Conservation (phyloP, 2,888 invertebrate genomes). For the Torymus auratus region DNA sequence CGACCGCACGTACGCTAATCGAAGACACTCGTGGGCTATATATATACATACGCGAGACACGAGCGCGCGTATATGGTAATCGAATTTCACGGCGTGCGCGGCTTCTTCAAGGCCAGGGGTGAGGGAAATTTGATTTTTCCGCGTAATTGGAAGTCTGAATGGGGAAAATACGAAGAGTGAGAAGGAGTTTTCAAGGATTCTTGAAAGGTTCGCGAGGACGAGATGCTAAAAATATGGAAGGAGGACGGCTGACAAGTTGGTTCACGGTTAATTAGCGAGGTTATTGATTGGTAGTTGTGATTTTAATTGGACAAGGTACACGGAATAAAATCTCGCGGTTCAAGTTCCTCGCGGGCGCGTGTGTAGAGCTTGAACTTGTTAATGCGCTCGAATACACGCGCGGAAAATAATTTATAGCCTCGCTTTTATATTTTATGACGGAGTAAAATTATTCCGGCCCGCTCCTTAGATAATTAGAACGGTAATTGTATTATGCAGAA, state of each 20-base stretch:
- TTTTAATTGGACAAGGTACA: no score
- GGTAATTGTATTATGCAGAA: neutral
- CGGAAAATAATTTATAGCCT: no score
- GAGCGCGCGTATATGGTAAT: constrained; percentile 19
- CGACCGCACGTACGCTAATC: constrained; percentile 33
- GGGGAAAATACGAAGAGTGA: constrained; percentile 36
- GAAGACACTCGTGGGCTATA: constrained; percentile 16
- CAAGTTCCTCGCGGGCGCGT: neutral
- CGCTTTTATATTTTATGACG: no score
- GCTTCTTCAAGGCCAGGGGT: constrained; percentile 46
- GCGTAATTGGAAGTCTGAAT: constrained; percentile 36
- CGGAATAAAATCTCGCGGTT: no score
- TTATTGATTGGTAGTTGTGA: no score
- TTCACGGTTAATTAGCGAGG: no score
- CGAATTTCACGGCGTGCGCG: constrained; percentile 14
- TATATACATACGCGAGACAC: constrained; percentile 8
- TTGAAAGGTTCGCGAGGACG: neutral
- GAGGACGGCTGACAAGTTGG: no score
- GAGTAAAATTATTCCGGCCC: no score
- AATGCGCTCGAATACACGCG: no score
- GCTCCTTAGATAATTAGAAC: no score
- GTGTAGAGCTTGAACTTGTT: neutral
- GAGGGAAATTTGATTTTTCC: constrained; percentile 46
- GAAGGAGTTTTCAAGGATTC: neutral
- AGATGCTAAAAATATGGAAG: constrained; percentile 21